Evolutionary conservation across 2,113 vertebrate species (phyloP).

Genomic region (Hassar affinis): DNA sequence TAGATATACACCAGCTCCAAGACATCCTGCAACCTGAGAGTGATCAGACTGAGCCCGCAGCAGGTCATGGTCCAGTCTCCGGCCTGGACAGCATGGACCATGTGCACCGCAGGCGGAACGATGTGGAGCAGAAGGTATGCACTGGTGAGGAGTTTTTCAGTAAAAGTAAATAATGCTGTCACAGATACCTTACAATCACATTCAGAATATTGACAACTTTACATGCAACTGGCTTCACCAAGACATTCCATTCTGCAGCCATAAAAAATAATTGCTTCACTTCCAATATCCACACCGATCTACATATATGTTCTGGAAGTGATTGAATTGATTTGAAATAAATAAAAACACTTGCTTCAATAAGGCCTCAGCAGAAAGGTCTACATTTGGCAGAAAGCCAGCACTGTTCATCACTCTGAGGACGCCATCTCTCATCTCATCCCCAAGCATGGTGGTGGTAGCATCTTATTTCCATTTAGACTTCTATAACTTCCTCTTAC

Average conservation of each 20-base stretch:
- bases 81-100: slow-evolving; percentile 10
- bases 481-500: background rate
- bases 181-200: slow-evolving; percentile 16
- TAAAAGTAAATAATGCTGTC: slow-evolving; percentile 42
- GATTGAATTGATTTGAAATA: background rate
- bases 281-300: background rate
- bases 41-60: slow-evolving; percentile 25
- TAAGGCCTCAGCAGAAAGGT: background rate
- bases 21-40: slow-evolving; percentile 7
- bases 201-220: slow-evolving; percentile 1
- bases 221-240: slow-evolving; percentile 19
- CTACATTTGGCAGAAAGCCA: background rate
- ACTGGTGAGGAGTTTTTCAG: slow-evolving; percentile 18
- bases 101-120: slow-evolving; percentile 12
- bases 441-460: background rate
- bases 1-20: slow-evolving; percentile 35
- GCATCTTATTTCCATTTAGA: background rate
- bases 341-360: background rate
- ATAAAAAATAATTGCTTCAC: background rate
- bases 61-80: slow-evolving; percentile 47
- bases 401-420: background rate
- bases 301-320: background rate
- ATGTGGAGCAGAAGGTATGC: slow-evolving; percentile 20
- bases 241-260: background rate
- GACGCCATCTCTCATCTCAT: background rate